Conservation (phyloP, 2,888 invertebrate species). For the Catocala fraxini region DNA sequence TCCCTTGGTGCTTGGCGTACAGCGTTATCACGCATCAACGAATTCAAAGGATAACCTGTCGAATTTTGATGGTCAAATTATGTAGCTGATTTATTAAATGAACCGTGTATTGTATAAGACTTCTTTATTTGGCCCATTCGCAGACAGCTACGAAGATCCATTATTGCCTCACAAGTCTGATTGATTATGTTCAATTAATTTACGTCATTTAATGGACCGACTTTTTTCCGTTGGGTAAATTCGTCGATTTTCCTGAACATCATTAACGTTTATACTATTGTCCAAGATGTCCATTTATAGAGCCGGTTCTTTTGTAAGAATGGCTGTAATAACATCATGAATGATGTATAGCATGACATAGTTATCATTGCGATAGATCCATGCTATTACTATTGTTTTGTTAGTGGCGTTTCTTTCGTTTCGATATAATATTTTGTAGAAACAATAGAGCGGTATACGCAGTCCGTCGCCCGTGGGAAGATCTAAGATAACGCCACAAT, state of each 20-base stretch:
- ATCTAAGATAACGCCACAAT: slow-evolving; percentile 73
- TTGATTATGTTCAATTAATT: slow-evolving; percentile 58
- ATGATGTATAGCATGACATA: slow-evolving; percentile 62
- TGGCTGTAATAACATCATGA: slow-evolving; percentile 47
- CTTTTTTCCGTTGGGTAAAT: slow-evolving; percentile 34
- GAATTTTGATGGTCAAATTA: slow-evolving; percentile 72
- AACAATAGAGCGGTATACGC: slow-evolving; percentile 60
- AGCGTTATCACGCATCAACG: slow-evolving; percentile 60
- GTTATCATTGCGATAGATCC: slow-evolving; percentile 68
- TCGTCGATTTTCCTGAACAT: slow-evolving; percentile 30
- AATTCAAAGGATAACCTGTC: slow-evolving; percentile 71
- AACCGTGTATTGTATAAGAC: slow-evolving; percentile 57
- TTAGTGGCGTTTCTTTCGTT: slow-evolving; percentile 62
- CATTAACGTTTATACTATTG: slow-evolving; percentile 35
- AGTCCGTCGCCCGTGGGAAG: slow-evolving; percentile 76
- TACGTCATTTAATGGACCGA: slow-evolving; percentile 25
- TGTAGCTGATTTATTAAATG: slow-evolving; percentile 67
- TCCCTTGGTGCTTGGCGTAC: slow-evolving; percentile 50
- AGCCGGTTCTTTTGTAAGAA: slow-evolving; percentile 31
- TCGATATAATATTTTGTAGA: slow-evolving; percentile 60
- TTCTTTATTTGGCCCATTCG: slow-evolving; percentile 58
- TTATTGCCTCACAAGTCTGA: slow-evolving; percentile 53
- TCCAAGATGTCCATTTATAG: slow-evolving; percentile 21
- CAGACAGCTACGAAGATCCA: slow-evolving; percentile 34
- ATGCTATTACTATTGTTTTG: slow-evolving; percentile 70